These are phyloP conservation scores for Rhadinocentrus ornatus DNA, from an alignment of 2,797 vertebrate species.

Conservation along the genomic window DNA sequence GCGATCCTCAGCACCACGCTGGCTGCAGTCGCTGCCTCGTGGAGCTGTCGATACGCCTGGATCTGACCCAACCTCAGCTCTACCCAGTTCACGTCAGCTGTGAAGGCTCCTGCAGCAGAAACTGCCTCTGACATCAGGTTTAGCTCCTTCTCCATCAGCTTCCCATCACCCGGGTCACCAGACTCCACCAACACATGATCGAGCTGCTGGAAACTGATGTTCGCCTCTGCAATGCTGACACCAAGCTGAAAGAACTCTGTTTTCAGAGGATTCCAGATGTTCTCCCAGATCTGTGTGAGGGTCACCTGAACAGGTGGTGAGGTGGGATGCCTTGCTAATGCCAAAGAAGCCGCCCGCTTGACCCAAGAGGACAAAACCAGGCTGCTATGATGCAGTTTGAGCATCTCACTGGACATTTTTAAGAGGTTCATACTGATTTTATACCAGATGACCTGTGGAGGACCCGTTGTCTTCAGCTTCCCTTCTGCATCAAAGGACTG, in stretches of 20 bases:
- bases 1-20: conserved; percentile 64
- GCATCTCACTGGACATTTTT: conserved; percentile 73
- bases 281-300: conserved; percentile 51
- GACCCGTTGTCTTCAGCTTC: background rate
- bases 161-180: conserved; percentile 69
- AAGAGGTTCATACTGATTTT: conserved; percentile 34
- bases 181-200: conserved; percentile 61
- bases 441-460: conserved; percentile 66
- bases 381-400: conserved; percentile 66
- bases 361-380: conserved; percentile 76
- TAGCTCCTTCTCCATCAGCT: conserved; percentile 69
- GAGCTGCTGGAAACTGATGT: conserved; percentile 68
- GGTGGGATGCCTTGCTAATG: accelerated
- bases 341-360: conserved; percentile 26
- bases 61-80: conserved; percentile 60
- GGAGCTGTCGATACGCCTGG: conserved; percentile 73
- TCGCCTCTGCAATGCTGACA: conserved; percentile 43
- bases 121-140: conserved; percentile 62
- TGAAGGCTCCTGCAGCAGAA: background rate
- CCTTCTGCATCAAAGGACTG: conserved; percentile 50
- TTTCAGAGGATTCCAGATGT: conserved; percentile 72
- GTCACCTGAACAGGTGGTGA: conserved; percentile 12
- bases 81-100: conserved; percentile 52
- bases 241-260: conserved; percentile 39
- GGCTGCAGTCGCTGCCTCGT: conserved; percentile 69